Base-by-base conservation (phyloP, 2,113 vertebrate species). In the Silurus asotus region DNA sequence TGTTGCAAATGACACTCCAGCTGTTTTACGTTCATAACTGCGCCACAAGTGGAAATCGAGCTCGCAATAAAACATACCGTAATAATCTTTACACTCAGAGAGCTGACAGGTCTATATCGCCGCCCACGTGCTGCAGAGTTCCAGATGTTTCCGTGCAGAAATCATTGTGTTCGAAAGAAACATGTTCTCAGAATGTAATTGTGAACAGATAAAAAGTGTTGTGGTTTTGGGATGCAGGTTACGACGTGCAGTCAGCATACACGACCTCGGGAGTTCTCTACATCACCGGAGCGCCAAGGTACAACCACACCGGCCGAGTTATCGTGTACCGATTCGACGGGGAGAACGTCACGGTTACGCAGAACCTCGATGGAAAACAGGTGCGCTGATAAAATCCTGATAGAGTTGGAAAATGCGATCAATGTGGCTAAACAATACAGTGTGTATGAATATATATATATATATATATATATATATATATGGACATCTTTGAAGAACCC, bases 301-400 rank as follows among this genome's bases (percentile, higher is more conserved):
- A 97, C 92, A 99, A 99, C 93, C 98, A 99, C 86, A 98, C 95
- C 0, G 98, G 98, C 10, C 96, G 98, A 74, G 97, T 98, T 25
- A 91, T 97, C 3, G 88, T 98, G 88, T 99, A 98, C 77, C 95
- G 89, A 62, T 95, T 98, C 89, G 85, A 94, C 69, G 90, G 88
- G n/a, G 79, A 85, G 69, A 88, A 93, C 0, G 86, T 96, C 20
- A 90, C 88, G 59, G 90, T 99, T 78, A 91, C 95, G 19, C 97
- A 98, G 92, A 94, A 94, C 28, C 93, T 99, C 87, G 94, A 92
- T 37, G 98, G 98, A 93, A 96, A 99, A 64, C 98, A 99, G 94
- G 98, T 99, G 89, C 61, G 45, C 19, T 19, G 9, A 5, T 49
- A 62, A 8, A 64, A 53, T 17, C 9, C 45, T 25, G 61, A 14